Conservation (phyloP, 2,888 invertebrate species). For the Xanthorhoe designata region DNA sequence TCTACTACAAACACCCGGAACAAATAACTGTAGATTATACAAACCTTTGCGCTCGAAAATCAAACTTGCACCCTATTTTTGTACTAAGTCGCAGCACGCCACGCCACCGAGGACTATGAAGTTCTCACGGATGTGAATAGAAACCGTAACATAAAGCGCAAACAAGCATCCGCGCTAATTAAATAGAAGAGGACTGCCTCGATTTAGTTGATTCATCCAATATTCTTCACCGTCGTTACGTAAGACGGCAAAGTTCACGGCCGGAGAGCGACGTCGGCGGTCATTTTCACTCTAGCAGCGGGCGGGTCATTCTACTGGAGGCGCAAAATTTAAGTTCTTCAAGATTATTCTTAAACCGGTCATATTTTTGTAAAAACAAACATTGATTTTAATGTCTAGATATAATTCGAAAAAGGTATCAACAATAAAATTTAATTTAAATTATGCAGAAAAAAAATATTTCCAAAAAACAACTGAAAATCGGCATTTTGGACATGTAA, state of each 20-base stretch:
- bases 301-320: no score
- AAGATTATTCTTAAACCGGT: no score
- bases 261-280: conserved; percentile 58
- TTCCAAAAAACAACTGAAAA: no score
- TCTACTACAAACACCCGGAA: not conserved
- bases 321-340: no score
- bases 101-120: conserved; percentile 3
- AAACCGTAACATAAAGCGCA: conserved; percentile 34
- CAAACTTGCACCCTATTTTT: not conserved
- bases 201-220: conserved; percentile 56
- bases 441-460: no score
- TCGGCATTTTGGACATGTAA: no score
- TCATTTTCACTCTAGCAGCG: conserved; percentile 66
- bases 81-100: not conserved
- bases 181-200: conserved; percentile 32
- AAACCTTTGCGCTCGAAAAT: not conserved
- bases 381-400: no score
- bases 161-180: conserved; percentile 29
- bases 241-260: conserved; percentile 78
- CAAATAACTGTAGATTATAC: not conserved
- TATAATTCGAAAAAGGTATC: no score
- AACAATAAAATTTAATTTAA: no score
- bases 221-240: conserved; percentile 62
- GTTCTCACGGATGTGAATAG: conserved; percentile 36
- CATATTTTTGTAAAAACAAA: no score